These are phyloP conservation scores for Picus viridis DNA, from an alignment of 2,797 vertebrate species.

Conservation along the genomic window DNA sequence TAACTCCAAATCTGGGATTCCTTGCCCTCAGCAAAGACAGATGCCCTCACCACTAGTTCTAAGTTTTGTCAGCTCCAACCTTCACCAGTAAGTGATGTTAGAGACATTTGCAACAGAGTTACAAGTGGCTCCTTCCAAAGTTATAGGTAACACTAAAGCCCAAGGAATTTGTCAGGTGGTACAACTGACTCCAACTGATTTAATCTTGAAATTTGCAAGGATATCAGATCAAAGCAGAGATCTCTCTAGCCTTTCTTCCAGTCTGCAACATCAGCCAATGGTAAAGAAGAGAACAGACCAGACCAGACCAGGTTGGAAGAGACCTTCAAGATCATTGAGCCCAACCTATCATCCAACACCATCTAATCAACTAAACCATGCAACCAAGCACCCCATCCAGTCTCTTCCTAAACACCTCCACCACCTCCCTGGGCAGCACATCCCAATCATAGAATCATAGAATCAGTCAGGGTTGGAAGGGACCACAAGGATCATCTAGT, in stretches of 20 bases:
- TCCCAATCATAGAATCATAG: too few relatives aligned
- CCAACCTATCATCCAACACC: too few relatives aligned
- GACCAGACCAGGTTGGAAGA: too few relatives aligned
- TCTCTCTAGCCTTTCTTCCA: background rate
- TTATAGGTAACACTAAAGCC: background rate
- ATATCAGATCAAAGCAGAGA: background rate
- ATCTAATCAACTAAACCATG: too few relatives aligned
- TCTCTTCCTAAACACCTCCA: too few relatives aligned
- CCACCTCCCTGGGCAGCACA: too few relatives aligned
- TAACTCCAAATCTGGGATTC: background rate
- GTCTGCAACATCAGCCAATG: background rate
- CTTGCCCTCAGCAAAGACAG: background rate
- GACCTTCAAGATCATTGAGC: too few relatives aligned
- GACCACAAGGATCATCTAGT: too few relatives aligned
- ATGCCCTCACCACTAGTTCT: rapidly evolving
- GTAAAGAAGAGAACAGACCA: too few relatives aligned
- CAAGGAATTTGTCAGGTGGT: background rate
- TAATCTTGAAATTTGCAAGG: background rate
- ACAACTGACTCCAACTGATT: background rate
- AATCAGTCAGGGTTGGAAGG: too few relatives aligned
- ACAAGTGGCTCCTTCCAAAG: background rate
- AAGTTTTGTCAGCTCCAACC: background rate
- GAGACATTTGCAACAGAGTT: background rate
- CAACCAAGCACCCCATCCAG: too few relatives aligned
- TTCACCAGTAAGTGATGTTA: background rate